Conservation (phyloP, 1,140 invertebrate species). For the Aphis gossypii region DNA sequence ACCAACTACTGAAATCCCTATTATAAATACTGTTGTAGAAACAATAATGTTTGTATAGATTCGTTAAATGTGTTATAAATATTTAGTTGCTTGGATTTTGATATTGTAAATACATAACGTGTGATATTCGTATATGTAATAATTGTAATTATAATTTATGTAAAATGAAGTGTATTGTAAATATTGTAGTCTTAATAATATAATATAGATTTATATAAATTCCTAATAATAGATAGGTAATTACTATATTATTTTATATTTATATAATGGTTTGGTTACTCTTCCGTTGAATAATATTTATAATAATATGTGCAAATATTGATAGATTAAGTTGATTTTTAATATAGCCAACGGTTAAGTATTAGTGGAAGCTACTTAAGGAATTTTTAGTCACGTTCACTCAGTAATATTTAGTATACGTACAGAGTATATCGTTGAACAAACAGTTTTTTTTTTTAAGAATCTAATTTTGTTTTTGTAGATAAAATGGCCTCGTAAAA, state of each 20-base stretch:
- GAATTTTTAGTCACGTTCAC: background rate
- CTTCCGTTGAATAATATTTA: background rate
- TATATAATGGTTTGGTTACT: background rate
- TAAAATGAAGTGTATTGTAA: background rate
- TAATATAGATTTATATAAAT: background rate
- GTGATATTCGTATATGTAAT: background rate
- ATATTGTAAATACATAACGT: background rate
- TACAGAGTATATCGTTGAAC: background rate
- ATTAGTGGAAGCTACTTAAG: background rate
- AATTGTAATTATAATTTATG: background rate
- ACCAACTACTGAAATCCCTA: background rate
- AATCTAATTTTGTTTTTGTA: background rate
- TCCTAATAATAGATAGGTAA: background rate
- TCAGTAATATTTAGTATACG: background rate
- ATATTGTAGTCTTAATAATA: background rate
- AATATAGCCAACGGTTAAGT: background rate
- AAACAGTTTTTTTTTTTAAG: background rate
- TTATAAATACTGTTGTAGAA: background rate
- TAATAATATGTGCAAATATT: background rate
- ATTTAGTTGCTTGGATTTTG: background rate
- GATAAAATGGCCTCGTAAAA: background rate
- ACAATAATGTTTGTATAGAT: background rate
- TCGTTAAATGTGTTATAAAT: background rate
- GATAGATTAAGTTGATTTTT: background rate
- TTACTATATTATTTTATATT: background rate